Conservation (phyloP, 1,140 invertebrate species). For the Liolophura sinensis region DNA sequence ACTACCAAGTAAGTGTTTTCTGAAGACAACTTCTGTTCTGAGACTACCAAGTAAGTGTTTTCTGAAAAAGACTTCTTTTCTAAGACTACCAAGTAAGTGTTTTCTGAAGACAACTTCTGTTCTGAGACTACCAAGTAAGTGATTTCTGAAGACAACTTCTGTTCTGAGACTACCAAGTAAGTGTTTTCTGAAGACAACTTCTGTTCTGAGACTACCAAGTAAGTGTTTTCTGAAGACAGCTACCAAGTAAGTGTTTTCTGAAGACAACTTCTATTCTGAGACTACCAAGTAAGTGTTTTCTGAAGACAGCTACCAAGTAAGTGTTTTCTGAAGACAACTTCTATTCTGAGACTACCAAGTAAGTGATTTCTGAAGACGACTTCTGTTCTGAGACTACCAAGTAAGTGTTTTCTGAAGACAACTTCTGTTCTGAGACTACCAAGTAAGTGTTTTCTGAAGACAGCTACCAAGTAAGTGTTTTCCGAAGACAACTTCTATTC, state of each 20-base stretch:
- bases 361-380: conserved; percentile 43
- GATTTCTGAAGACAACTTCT: background rate
- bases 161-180: conserved; percentile 74
- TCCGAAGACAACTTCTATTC: too few species aligned
- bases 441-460: conserved; percentile 59
- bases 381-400: conserved; percentile 75
- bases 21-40: too few species aligned
- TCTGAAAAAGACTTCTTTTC: too few species aligned
- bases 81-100: conserved; percentile 71
- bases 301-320: conserved; percentile 66
- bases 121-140: conserved; percentile 72
- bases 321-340: conserved; percentile 25
- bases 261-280: too few species aligned
- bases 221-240: conserved; percentile 57
- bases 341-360: conserved; percentile 75
- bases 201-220: conserved; percentile 75
- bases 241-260: conserved; percentile 62
- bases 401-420: conserved; percentile 53
- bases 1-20: conserved; percentile 67
- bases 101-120: background rate
- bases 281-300: conserved; percentile 67
- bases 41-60: conserved; percentile 69
- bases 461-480: conserved; percentile 67
- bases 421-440: conserved; percentile 75
- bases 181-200: conserved; percentile 25